A percentile compares a stretch with the other conserved stretches of the same genome.
These are phyloP conservation scores for Ptilodon capucinus DNA, from an alignment of 2,888 invertebrate genomes.

Conservation along the genomic window DNA sequence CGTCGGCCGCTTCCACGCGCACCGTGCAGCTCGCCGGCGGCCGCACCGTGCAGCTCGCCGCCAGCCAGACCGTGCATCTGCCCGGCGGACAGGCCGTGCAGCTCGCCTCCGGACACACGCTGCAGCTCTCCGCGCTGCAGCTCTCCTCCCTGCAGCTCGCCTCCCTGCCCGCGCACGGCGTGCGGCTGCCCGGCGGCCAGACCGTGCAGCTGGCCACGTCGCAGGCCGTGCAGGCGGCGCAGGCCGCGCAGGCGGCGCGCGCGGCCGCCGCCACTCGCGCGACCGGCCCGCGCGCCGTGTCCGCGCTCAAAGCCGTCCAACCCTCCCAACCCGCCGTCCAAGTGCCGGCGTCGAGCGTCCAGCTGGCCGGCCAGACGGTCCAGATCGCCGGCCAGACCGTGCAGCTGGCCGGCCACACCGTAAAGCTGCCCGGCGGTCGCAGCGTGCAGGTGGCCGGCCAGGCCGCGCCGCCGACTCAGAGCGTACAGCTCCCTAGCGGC, in stretches of 20 bases:
- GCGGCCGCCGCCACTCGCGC: too few relatives aligned
- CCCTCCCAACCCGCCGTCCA: slow-evolving; percentile 48
- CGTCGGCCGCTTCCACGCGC: slow-evolving; percentile 50
- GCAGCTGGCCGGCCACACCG: slow-evolving; percentile 74
- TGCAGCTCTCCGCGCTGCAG: slow-evolving; percentile 63
- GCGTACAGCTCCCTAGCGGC: slow-evolving; percentile 58
- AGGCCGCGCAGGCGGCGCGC: slow-evolving; percentile 46
- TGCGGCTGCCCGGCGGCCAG: slow-evolving; percentile 59
- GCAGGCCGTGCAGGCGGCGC: slow-evolving; percentile 53
- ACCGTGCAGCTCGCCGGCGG: slow-evolving; percentile 63
- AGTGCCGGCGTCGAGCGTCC: slow-evolving; percentile 67
- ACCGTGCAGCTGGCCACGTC: slow-evolving; percentile 54
- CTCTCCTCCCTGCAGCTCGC: slow-evolving; percentile 56
- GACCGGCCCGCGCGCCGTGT: too few relatives aligned
- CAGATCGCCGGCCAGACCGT: slow-evolving; percentile 68
- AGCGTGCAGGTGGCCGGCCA: slow-evolving; percentile 67
- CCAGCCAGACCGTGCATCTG: slow-evolving; percentile 62
- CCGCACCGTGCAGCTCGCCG: slow-evolving; percentile 55
- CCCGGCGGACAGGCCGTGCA: slow-evolving; percentile 57
- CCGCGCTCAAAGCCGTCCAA: slow-evolving; percentile 45
- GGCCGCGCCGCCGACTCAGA: slow-evolving; percentile 56
- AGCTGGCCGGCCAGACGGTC: slow-evolving; percentile 61
- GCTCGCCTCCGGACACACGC: slow-evolving; percentile 55
- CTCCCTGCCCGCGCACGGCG: slow-evolving; percentile 58
- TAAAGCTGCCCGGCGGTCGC: slow-evolving; percentile 68